Conservation (phyloP, 2,888 invertebrate species). For the Eugnorisma glareosa region DNA sequence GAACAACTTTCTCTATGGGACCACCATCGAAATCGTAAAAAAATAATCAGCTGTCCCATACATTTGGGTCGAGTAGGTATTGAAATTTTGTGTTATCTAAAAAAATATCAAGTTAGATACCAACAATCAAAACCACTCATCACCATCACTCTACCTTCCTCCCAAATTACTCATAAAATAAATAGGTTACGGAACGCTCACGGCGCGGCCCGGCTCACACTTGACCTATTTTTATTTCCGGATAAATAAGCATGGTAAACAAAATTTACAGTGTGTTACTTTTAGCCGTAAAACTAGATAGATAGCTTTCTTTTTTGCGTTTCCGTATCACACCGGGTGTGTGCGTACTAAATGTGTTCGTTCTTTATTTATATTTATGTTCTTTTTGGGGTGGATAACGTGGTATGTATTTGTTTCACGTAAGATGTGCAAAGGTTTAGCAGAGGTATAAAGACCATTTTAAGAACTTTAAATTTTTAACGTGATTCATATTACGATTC, state of each 20-base stretch:
- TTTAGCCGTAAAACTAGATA: slow-evolving; percentile 62
- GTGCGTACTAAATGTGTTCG: slow-evolving; percentile 28
- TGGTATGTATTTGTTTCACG: neutral
- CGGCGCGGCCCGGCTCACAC: slow-evolving; percentile 20
- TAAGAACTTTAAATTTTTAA: too few relatives aligned
- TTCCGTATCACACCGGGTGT: slow-evolving; percentile 34
- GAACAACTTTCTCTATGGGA: too few relatives aligned
- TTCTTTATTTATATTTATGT: slow-evolving; percentile 37
- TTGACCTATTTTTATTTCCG: slow-evolving; percentile 63
- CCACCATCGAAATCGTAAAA: too few relatives aligned
- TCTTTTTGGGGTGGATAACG: slow-evolving; percentile 6
- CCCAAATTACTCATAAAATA: slow-evolving; percentile 38
- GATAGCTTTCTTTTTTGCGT: slow-evolving; percentile 40
- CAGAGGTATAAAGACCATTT: too few relatives aligned
- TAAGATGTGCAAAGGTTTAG: neutral
- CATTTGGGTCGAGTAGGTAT: too few relatives aligned
- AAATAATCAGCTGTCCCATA: too few relatives aligned
- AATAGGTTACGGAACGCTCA: slow-evolving; percentile 39
- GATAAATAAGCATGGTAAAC: slow-evolving; percentile 66
- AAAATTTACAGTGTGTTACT: slow-evolving; percentile 62
- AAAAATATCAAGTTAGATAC: too few relatives aligned
- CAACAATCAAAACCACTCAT: too few relatives aligned
- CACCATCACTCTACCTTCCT: neutral
- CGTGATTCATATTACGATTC: too few relatives aligned
- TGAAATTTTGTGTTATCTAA: too few relatives aligned